Evolutionary conservation across 1,140 invertebrate genomes (phyloP).

Genomic region (Aphaenogaster rudis): DNA sequence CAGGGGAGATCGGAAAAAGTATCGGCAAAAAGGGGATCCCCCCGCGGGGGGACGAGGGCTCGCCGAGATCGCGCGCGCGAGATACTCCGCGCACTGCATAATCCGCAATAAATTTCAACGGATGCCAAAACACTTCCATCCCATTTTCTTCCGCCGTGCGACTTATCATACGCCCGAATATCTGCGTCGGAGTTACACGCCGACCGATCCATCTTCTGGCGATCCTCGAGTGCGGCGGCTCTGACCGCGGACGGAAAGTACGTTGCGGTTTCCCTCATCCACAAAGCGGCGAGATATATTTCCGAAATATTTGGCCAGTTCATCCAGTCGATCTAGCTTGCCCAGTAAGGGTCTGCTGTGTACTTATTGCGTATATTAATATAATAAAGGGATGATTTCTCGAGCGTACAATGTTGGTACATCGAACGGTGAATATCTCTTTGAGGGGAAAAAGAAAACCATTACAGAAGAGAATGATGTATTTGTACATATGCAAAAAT

Average conservation of each 20-base stretch:
- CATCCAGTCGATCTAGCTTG: background rate
- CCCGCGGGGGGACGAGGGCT: background rate
- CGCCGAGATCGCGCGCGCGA: background rate
- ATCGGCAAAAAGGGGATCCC: background rate
- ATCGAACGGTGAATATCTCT: background rate
- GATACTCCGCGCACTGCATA: constrained; percentile 33
- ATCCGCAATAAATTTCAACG: constrained; percentile 62
- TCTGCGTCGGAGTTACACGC: background rate
- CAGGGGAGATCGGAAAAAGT: background rate
- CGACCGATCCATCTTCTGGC: constrained; percentile 30
- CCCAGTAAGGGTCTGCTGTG: no score
- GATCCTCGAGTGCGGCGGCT: background rate
- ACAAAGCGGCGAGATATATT: constrained; percentile 33
- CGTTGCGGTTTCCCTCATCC: constrained; percentile 20
- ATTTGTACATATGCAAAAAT: background rate
- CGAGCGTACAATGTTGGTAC: background rate
- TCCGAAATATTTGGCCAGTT: constrained; percentile 6
- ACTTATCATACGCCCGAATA: constrained; percentile 40
- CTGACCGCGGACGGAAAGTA: constrained; percentile 23
- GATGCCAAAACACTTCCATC: constrained; percentile 42
- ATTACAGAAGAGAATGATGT: background rate
- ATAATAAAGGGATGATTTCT: background rate
- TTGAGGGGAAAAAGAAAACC: background rate
- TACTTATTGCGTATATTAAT: background rate
- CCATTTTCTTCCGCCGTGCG: constrained; percentile 15